Percentiles rank a stretch among this genome's conserved stretches.
These are phyloP conservation scores for Chaetura pelagica DNA, from an alignment of 2,113 vertebrate genomes.

Conservation along the genomic window DNA sequence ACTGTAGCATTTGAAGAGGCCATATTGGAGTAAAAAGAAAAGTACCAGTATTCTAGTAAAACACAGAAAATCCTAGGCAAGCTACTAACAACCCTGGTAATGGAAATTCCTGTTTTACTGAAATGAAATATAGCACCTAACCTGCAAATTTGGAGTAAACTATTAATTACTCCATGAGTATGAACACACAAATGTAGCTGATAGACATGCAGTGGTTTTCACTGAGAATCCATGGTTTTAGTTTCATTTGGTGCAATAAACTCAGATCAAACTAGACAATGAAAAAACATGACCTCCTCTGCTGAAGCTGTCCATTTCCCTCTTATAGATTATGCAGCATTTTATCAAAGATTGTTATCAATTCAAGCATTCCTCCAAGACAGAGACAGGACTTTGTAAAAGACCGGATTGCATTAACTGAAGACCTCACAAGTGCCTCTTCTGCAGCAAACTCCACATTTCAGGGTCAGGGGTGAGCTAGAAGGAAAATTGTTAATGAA, in stretches of 20 bases:
- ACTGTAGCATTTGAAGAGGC: background rate
- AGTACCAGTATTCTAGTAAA: background rate
- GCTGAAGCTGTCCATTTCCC: background rate
- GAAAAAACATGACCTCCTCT: background rate
- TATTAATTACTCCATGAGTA: background rate
- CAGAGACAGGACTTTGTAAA: conserved; percentile 33
- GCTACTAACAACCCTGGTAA: background rate
- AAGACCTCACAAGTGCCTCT: conserved; percentile 23
- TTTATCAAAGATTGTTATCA: conserved; percentile 47
- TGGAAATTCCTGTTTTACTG: background rate
- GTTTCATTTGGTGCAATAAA: background rate
- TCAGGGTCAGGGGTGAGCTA: conserved; percentile 55
- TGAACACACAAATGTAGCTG: background rate
- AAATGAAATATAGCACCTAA: background rate
- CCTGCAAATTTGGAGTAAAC: conserved; percentile 1
- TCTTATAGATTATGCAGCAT: conserved; percentile 33
- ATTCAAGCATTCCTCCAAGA: conserved; percentile 50
- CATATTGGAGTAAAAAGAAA: background rate
- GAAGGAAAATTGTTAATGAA: conserved; percentile 69
- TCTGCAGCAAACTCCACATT: conserved; percentile 35
- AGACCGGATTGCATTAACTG: conserved; percentile 34
- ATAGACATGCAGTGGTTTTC: background rate
- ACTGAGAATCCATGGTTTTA: background rate
- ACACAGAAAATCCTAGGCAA: background rate
- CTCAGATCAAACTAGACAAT: background rate